Conservation (phyloP, 2,888 invertebrate species). For the Mesorhabditis sp. region DNA sequence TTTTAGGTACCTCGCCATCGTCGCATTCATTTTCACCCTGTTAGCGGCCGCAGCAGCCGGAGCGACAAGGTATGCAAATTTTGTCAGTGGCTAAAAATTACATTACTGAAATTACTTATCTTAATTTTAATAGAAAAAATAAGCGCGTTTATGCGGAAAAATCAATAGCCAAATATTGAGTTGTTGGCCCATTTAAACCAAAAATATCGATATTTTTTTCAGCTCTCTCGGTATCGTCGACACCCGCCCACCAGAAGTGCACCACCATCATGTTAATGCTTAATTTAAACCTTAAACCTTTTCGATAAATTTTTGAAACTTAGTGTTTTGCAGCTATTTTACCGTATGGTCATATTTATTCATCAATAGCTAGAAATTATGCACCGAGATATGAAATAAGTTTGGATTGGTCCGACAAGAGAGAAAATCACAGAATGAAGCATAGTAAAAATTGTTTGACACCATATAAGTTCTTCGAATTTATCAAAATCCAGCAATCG, state of each 20-base stretch:
- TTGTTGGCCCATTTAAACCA: not conserved
- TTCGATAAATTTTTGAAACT: too few species aligned
- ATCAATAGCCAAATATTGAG: not conserved
- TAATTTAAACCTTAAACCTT: too few species aligned
- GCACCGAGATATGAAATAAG: not conserved
- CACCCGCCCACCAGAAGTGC: not conserved
- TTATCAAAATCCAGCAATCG: conserved; percentile 14
- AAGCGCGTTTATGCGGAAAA: too few species aligned
- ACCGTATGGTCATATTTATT: too few species aligned
- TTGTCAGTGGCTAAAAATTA: too few species aligned
- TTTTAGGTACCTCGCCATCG: conserved; percentile 15
- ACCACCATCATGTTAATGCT: too few species aligned
- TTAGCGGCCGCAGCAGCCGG: conserved; percentile 20
- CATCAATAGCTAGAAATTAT: too few species aligned
- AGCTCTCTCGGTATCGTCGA: not conserved
- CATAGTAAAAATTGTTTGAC: not conserved
- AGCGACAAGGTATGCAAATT: not conserved
- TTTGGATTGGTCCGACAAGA: not conserved
- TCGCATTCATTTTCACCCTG: conserved; percentile 31
- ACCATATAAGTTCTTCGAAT: not conserved
- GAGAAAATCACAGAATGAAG: not conserved
- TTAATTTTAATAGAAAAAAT: too few species aligned
- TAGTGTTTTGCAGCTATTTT: too few species aligned
- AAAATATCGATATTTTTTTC: not conserved
- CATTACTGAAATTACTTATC: too few species aligned